Evolutionary conservation across 2,113 vertebrate genomes (phyloP), one percentile per base, ranked within the genome.

Genomic region (Caloenas nicobarica): DNA sequence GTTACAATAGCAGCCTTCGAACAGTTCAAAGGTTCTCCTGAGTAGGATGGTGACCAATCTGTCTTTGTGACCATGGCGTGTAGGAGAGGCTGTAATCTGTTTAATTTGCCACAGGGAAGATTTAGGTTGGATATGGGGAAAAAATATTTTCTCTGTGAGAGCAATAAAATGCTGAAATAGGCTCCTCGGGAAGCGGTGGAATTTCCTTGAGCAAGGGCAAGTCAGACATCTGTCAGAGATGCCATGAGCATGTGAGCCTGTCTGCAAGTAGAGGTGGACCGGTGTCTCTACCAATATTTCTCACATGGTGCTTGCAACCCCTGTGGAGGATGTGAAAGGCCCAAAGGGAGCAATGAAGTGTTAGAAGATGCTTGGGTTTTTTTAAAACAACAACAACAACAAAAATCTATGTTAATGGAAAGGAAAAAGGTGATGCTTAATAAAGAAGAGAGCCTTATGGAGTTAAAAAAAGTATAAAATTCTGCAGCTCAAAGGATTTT

Each of bases 101-200:
- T 95, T 91, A 22, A 81, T 93, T 92, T 91, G 94, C 83, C 81
- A 72, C 5, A 44, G 65, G 69, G 38, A 89, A 93, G 81, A 92
- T 93, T 91, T 79, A 87, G 73, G 48, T 86, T 81, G 69, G 83
- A 92, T 91, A 71, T 48, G 22, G 77, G 46, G 69, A 15, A 51
- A 50, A 93, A 95, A 81, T 91, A 81, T 95, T 95, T 95, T 93
- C 73, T 91, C 83, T 95, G 82, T 23, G 69, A 93, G 93, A 95
- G 89, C 83, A 84, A 68, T 95, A 91, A 95, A 88, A 71, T 76
- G 86, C 92, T 89, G 83, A 86, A 92, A 89, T 65, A 76, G 65
- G 16, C 73, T 96, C 65, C 44, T 84, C 72, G 89, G 91, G 91
- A 92, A 92, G 81, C 72, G 1, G 2, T 79, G 86, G 92, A 87